These are phyloP conservation scores for Mus caroli DNA, from an alignment of 2,797 vertebrate species.

Conservation along the genomic window DNA sequence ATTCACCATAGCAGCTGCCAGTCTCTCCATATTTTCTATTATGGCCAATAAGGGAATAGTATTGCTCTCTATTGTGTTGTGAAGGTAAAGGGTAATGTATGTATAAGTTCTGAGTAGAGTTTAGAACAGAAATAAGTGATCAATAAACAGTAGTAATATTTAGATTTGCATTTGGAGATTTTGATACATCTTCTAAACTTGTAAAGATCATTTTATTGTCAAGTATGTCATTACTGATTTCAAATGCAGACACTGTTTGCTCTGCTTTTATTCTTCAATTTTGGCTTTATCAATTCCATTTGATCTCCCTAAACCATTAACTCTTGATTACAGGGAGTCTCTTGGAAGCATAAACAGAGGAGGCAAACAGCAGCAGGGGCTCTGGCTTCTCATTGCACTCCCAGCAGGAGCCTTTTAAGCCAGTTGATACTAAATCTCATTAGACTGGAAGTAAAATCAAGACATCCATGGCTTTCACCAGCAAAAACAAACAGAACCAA, in stretches of 20 bases:
- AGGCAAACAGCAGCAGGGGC: constrained; percentile 17
- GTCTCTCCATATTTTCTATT: neutral
- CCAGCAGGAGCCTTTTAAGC: constrained; percentile 55
- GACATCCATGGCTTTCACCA: constrained; percentile 56
- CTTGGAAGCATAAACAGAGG: constrained; percentile 56
- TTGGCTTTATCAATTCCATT: constrained; percentile 47
- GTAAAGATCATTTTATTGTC: constrained; percentile 45
- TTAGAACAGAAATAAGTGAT: constrained; percentile 7
- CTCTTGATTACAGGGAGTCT: constrained; percentile 68
- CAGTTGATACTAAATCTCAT: constrained; percentile 67
- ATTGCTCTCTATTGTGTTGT: neutral
- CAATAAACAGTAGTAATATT: neutral
- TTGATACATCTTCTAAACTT: constrained; percentile 41
- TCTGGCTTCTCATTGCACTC: constrained; percentile 53
- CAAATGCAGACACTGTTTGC: neutral
- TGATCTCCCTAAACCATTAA: constrained; percentile 64
- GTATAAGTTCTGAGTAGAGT: neutral
- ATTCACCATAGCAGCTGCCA: neutral
- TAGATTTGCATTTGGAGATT: constrained; percentile 18
- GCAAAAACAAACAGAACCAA: constrained; percentile 1
- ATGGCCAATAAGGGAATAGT: neutral
- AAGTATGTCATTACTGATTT: constrained; percentile 50
- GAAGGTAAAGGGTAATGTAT: neutral
- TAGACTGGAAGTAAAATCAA: constrained; percentile 72
- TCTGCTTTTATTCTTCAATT: neutral